Percentiles rank a stretch among this genome's conserved stretches.
Conservation (phyloP, 2,113 vertebrate species). For the Corythornis madagascariensis region DNA sequence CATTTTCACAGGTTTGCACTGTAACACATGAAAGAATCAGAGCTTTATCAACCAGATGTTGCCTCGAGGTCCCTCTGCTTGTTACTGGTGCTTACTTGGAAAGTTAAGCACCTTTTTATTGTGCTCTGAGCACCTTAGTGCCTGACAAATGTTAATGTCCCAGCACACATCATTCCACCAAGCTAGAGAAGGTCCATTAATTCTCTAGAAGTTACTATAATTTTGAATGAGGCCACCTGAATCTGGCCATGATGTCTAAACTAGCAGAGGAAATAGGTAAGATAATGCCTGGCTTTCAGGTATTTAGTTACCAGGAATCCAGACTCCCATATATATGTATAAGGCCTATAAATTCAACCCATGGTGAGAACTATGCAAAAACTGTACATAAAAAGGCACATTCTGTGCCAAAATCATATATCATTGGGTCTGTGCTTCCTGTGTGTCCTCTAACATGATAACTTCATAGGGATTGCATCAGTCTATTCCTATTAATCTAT, state of each 20-base stretch:
- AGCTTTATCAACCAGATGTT: neutral
- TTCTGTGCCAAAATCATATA: neutral
- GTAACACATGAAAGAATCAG: neutral
- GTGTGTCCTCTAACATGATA: neutral
- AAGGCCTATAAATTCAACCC: neutral
- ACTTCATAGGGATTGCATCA: neutral
- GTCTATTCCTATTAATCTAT: neutral
- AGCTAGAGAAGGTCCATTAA: neutral
- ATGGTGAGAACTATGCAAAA: neutral
- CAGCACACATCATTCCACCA: neutral
- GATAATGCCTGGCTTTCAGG: neutral
- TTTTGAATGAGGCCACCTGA: neutral
- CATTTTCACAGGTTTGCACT: slow-evolving; percentile 22
- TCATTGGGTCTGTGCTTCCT: neutral
- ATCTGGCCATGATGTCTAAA: neutral
- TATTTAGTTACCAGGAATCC: neutral
- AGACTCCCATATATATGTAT: neutral
- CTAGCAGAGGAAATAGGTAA: neutral
- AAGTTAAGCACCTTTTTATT: neutral
- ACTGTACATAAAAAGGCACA: neutral
- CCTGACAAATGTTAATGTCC: neutral
- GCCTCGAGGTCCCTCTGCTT: neutral
- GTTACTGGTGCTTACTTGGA: neutral
- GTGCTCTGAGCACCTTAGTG: neutral
- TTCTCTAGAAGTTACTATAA: neutral